A percentile compares a stretch with the other conserved stretches of the same genome.
These are phyloP conservation scores for Microplitis mediator DNA, from an alignment of 1,140 invertebrate genomes.

Conservation along the genomic window DNA sequence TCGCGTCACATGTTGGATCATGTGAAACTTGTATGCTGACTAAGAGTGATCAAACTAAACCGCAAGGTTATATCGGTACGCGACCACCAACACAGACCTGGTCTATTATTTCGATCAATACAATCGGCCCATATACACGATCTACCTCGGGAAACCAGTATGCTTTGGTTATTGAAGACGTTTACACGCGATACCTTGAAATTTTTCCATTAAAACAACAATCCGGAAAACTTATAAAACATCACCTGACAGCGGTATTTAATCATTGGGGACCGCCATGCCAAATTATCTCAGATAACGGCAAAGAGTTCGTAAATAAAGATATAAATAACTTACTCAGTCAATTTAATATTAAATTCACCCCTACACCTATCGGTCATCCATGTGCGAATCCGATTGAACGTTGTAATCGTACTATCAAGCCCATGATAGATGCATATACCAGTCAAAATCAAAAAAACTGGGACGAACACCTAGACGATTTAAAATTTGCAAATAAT, in stretches of 20 bases:
- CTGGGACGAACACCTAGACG: too few species aligned
- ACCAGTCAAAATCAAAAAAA: too few species aligned
- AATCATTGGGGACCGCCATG: too few species aligned
- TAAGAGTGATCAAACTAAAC: neutral
- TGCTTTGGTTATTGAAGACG: neutral
- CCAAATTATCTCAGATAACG: too few species aligned
- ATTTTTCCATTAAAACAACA: neutral
- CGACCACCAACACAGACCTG: neutral
- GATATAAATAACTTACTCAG: too few species aligned
- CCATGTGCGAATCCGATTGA: too few species aligned
- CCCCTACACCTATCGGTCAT: too few species aligned
- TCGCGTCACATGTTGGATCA: neutral
- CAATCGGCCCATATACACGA: neutral
- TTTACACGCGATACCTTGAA: neutral
- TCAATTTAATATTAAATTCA: too few species aligned
- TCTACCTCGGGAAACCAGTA: neutral
- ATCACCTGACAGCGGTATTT: too few species aligned
- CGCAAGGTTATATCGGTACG: neutral
- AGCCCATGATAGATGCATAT: too few species aligned
- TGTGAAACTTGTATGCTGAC: neutral
- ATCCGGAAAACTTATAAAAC: neutral
- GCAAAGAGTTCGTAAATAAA: too few species aligned
- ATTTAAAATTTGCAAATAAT: too few species aligned
- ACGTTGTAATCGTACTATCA: neutral
- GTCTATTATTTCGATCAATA: neutral